Evolutionary conservation across 23 tunicate species (phyloP), one percentile per base, ranked within the genome.

Genomic region (Trididemnum nubilum): DNA sequence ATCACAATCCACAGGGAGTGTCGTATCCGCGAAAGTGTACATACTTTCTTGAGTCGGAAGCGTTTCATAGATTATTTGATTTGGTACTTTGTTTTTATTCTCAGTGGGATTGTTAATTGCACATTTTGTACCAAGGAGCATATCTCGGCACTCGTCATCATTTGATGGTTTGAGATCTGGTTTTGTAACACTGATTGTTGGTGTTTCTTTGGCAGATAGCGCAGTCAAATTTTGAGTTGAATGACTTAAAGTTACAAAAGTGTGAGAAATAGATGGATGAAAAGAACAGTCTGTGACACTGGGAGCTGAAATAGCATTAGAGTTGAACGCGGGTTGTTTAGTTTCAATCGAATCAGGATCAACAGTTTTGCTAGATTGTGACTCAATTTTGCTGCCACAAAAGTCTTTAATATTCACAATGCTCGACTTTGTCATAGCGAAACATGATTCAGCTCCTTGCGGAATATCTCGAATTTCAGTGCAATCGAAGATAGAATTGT

Each of bases 11-110:
- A 44, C 54, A 44, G 81, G 81, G 21, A 76, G 15, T 24, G 82
- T 78, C 0, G 82, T 58, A 35, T 78, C 82, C 0, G 82, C 82
- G 60, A 78, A 78, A 31, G 82, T 59, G 34, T 29, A 78, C 59
- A 31, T 22, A 57, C 74, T 69, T 29, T 69, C 74, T 5, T 28
- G 22, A 61, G 67, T 21, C 18, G 67, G 67, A 23, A 61, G 28
- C 5, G 67, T 61, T 61, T 61, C 67, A n/a, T 61, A 61, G 22
- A 26, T 12, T 21, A n/a, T 61, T 12, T 22, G 26, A n/a, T n/a
- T n/a, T 5, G 26, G 67, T 3, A 12, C 26, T 12, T 3, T 26
- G 26, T 26, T 12, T 15, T n/a, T 12, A 26, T 61, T 61, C 3
- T 15, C 29, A 24, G 26, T 3, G n/a, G 25, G 26, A 24, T 22